phyloP scores from a whole-genome alignment of 2,888 invertebrate genomes.

The Chelonus formosanus region DNA sequence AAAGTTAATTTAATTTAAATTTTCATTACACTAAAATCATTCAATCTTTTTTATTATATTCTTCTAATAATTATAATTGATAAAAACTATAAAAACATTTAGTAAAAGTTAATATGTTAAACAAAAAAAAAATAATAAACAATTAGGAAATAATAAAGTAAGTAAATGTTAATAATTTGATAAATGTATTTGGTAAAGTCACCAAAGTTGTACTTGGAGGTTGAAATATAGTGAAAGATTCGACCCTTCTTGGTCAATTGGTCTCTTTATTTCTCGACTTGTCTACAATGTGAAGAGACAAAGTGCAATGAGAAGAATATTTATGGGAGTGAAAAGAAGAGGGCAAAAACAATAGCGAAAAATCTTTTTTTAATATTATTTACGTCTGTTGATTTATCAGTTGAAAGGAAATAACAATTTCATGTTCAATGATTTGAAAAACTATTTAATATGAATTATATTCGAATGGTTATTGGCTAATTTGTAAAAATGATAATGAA shows the following conservation, averaged over 20 bases:
- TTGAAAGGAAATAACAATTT: slow-evolving; percentile 24
- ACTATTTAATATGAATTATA: neutral
- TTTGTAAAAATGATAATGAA: neutral
- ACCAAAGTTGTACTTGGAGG: slow-evolving; percentile 42
- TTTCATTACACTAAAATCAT: slow-evolving; percentile 30
- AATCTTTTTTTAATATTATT: slow-evolving; percentile 47
- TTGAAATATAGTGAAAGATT: slow-evolving; percentile 51
- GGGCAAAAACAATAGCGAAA: slow-evolving; percentile 8
- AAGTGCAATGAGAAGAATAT: neutral
- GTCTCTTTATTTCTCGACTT: slow-evolving; percentile 58
- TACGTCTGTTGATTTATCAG: slow-evolving; percentile 39
- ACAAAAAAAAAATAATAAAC: neutral
- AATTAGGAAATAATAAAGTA: neutral
- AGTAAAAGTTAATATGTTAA: too few relatives aligned
- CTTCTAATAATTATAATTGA: too few relatives aligned
- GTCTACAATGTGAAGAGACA: slow-evolving; percentile 43
- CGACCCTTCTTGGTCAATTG: slow-evolving; percentile 54
- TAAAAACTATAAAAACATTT: too few relatives aligned
- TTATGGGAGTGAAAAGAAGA: slow-evolving; percentile 30
- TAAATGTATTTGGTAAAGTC: slow-evolving; percentile 23
- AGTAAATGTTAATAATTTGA: slow-evolving; percentile 15
- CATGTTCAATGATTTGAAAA: slow-evolving; percentile 16
- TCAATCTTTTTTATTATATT: too few relatives aligned
- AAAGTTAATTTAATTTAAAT: slow-evolving; percentile 59
- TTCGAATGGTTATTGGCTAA: too few relatives aligned